Evolutionary conservation across 53 echinoderm and acorn worm species (phyloP).

Genomic region (Echinometra lucunter): DNA sequence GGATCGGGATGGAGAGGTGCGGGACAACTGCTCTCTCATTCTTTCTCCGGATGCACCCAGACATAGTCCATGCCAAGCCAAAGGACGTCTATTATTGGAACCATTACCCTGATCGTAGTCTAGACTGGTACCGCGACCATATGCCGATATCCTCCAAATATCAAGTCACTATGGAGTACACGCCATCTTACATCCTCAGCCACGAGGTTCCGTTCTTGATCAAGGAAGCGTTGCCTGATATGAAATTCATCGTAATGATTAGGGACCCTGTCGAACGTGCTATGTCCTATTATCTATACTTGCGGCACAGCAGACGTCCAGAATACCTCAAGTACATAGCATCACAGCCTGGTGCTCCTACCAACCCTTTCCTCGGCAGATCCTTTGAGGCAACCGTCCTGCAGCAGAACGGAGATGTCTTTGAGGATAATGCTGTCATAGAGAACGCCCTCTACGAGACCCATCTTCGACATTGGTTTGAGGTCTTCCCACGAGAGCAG

Average conservation of each 20-base stretch:
- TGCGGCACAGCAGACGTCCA: conserved; percentile 5
- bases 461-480: conserved; percentile 33
- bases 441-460: conserved; percentile 8
- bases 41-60: conserved; percentile 87
- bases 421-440: conserved; percentile 35
- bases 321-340: background rate
- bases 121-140: conserved; percentile 84
- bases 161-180: conserved; percentile 92
- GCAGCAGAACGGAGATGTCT: background rate
- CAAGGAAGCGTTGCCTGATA: conserved; percentile 69
- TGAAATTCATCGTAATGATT: conserved; percentile 86
- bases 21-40: conserved; percentile 91
- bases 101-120: conserved; percentile 73
- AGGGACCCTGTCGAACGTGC: conserved; percentile 87
- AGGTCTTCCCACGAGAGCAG: conserved; percentile 36
- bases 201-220: conserved; percentile 74
- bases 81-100: conserved; percentile 85
- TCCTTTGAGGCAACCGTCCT: conserved; percentile 42
- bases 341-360: background rate
- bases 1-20: conserved; percentile 93
- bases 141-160: conserved; percentile 83
- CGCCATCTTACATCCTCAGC: conserved; percentile 85
- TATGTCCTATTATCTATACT: conserved; percentile 84
- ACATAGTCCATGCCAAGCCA: conserved; percentile 77
- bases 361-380: background rate